phyloP scores from a whole-genome alignment of 2,113 vertebrate genomes.

The Protobothrops flavoviridis region DNA sequence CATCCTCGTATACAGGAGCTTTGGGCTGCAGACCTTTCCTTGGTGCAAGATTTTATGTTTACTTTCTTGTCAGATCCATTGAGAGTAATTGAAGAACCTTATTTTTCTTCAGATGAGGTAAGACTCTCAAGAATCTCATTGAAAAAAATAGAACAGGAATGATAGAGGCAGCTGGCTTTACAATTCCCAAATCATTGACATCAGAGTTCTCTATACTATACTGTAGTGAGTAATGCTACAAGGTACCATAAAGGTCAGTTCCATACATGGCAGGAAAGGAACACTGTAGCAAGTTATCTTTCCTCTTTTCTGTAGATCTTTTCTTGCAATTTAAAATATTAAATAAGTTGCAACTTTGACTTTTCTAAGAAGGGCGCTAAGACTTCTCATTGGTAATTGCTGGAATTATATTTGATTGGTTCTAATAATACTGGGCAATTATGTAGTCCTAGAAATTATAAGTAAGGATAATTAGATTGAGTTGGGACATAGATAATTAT shows the following conservation, averaged over 20 bases:
- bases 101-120: constrained; percentile 91
- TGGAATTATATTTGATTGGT: background rate
- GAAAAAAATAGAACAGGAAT: background rate
- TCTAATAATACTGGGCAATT: background rate
- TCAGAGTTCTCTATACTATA: background rate
- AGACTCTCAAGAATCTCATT: constrained; percentile 4
- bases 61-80: constrained; percentile 91
- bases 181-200: background rate
- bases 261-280: background rate
- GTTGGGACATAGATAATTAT: background rate
- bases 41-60: constrained; percentile 95
- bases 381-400: background rate
- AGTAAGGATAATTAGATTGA: background rate
- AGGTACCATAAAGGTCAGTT: background rate
- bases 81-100: constrained; percentile 93
- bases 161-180: background rate
- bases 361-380: background rate
- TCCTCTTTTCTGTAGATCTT: background rate
- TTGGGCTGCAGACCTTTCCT: constrained; percentile 85
- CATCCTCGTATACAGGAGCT: constrained; percentile 75
- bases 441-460: background rate
- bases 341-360: background rate
- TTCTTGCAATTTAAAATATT: background rate
- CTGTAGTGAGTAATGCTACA: background rate
- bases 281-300: background rate